Percentiles rank a stretch among this genome's conserved stretches.
Evolutionary conservation across 2,113 vertebrate genomes (phyloP).

Genomic region (Grus americana): DNA sequence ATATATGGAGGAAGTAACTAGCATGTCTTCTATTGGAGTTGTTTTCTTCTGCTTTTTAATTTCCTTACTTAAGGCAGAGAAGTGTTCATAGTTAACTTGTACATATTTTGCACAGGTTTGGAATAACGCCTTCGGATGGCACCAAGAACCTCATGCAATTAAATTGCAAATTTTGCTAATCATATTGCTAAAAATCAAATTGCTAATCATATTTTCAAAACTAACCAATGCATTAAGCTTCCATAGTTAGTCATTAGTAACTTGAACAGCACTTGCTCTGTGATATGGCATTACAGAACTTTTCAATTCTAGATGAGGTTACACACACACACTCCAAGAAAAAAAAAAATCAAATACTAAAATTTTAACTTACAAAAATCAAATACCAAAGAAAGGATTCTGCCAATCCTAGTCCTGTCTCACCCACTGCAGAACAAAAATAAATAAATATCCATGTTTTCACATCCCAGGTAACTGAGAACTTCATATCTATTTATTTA

Average conservation of each 20-base stretch:
- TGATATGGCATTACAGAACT: not conserved
- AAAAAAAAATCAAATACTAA: not conserved
- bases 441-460: not conserved
- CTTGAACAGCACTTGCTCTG: not conserved
- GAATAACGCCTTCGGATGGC: not conserved
- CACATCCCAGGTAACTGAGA: not conserved
- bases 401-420: not conserved
- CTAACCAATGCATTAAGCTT: not conserved
- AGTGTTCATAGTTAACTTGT: not conserved
- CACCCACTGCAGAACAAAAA: not conserved
- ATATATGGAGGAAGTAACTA: not conserved
- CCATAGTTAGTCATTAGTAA: not conserved
- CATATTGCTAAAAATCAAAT: not conserved
- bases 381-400: not conserved
- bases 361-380: not conserved
- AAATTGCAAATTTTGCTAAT: not conserved
- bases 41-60: not conserved
- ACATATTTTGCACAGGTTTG: not conserved
- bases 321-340: fast-evolving
- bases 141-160: not conserved
- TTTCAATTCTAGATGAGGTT: not conserved
- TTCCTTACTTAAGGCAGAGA: not conserved
- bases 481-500: not conserved
- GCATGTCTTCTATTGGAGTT: not conserved
- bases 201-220: not conserved